A percentile compares a stretch with the other conserved stretches of the same genome.
Evolutionary conservation across 1,140 invertebrate species (phyloP).

Genomic region (Cherax destructor): DNA sequence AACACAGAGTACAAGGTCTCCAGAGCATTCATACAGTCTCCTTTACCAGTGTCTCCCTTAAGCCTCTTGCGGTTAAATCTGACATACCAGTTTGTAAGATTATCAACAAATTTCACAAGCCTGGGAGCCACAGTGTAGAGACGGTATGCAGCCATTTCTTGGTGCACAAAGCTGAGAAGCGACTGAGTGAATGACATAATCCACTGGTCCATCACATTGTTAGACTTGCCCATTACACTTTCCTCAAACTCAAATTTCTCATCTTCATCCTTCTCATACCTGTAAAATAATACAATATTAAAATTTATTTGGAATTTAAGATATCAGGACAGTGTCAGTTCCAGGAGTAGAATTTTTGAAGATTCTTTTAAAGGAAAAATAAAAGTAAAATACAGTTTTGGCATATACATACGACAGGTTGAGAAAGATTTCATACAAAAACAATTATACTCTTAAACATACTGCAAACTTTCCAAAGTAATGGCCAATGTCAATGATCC

Average conservation of each 20-base stretch:
- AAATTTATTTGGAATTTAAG: background rate
- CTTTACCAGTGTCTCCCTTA: conserved; percentile 85
- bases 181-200: conserved; percentile 97
- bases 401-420: too few relatives aligned
- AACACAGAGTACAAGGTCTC: conserved; percentile 93
- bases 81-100: conserved; percentile 99
- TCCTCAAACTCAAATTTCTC: conserved; percentile 76
- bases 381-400: too few relatives aligned
- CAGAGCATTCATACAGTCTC: conserved; percentile 89
- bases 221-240: conserved; percentile 72
- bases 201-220: conserved; percentile 98
- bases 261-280: conserved; percentile 78
- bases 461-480: too few relatives aligned
- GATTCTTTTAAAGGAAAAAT: too few relatives aligned
- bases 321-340: too few relatives aligned
- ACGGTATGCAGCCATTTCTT: conserved; percentile 95
- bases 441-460: too few relatives aligned
- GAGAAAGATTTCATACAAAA: too few relatives aligned
- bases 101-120: conserved; percentile 96
- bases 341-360: too few relatives aligned
- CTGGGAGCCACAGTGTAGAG: conserved; percentile 96
- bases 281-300: background rate
- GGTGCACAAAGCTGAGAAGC: conserved; percentile 89
- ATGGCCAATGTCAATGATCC: too few relatives aligned
- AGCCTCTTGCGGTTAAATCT: conserved; percentile 95